Base-by-base conservation (phyloP, 2,113 vertebrate species). In the Nesoenas mayeri region DNA sequence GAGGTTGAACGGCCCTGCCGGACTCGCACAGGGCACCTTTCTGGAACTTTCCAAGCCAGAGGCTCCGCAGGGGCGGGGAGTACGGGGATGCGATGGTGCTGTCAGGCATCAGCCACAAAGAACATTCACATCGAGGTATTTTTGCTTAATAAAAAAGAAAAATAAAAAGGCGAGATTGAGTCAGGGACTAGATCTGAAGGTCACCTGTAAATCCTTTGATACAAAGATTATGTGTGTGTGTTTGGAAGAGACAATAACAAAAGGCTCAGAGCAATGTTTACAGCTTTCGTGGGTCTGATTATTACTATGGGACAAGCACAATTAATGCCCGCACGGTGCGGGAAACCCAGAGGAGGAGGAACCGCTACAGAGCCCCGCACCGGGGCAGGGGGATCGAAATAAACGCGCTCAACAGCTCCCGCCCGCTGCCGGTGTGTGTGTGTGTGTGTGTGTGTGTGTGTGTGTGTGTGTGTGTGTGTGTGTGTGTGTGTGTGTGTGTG, bases 201-300 rank as follows among this genome's bases (percentile, higher is more conserved):
- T 93, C 47, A 79, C 70, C 85, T 71, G 66, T 60, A 80, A 66
- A 78, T 88, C 82, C 91, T 80, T 83, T 71, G 29, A 22, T 75
- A 95, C 82, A 74, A 84, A 60, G 53, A 19, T 3, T 20, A 9
- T 50, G 66, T 24, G 25, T 29, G 25, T 29, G 53, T 57, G 47
- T 54, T 91, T 44, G 79, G 64, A 84, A 69, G 70, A 64, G 61
- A 80, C 28, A 42, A 13, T 34, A 75, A 12, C 51, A 82, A 79
- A 95, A 93, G 95, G 70, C 73, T 81, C 94, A 53, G 79, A 50
- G 18, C 36, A 56, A 97, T 97, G 98, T 98, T 98, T 98, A 98
- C 98, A 98, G 94, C 96, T 93, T 77, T 75, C 75, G 92, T 54
- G 88, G 93, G 90, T 85, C 79, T 97, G 84, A 93, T 93, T 83